These are phyloP conservation scores for Corythornis leucogaster DNA, from an alignment of 2,797 vertebrate species.

Conservation along the genomic window DNA sequence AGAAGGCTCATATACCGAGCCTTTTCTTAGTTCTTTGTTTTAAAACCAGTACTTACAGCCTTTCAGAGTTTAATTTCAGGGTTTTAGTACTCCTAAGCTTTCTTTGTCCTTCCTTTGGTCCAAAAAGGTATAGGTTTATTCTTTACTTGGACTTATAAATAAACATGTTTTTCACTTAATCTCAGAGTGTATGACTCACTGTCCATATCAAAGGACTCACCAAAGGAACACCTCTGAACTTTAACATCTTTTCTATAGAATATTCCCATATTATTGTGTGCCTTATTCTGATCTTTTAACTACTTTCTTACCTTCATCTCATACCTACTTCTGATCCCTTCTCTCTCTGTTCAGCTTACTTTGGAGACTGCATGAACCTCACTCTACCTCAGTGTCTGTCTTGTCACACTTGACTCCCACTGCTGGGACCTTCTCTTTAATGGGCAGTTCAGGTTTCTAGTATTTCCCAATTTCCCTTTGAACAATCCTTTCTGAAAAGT, in stretches of 20 bases:
- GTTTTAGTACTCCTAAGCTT: conserved; percentile 1
- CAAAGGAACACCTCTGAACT: not conserved
- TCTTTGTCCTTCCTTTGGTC: not conserved
- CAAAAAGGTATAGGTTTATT: not conserved
- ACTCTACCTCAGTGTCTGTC: not conserved
- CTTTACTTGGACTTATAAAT: not conserved
- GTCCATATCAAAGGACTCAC: not conserved
- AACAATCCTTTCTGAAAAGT: not conserved
- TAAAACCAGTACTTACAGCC: not conserved
- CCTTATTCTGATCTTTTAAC: not conserved
- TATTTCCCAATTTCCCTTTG: not conserved
- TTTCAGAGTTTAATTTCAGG: not conserved
- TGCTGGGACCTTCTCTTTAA: not conserved
- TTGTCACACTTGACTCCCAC: not conserved
- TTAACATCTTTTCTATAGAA: not conserved
- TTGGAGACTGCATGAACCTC: not conserved
- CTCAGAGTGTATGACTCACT: not conserved
- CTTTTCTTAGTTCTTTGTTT: conserved; percentile 13
- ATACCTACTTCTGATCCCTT: not conserved
- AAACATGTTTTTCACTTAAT: not conserved
- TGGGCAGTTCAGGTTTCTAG: not conserved
- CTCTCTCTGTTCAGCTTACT: not conserved
- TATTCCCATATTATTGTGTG: not conserved
- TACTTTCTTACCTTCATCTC: not conserved
- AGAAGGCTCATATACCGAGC: not conserved